Base-by-base conservation (phyloP, 2,113 vertebrate genomes). In the Calypte anna region DNA sequence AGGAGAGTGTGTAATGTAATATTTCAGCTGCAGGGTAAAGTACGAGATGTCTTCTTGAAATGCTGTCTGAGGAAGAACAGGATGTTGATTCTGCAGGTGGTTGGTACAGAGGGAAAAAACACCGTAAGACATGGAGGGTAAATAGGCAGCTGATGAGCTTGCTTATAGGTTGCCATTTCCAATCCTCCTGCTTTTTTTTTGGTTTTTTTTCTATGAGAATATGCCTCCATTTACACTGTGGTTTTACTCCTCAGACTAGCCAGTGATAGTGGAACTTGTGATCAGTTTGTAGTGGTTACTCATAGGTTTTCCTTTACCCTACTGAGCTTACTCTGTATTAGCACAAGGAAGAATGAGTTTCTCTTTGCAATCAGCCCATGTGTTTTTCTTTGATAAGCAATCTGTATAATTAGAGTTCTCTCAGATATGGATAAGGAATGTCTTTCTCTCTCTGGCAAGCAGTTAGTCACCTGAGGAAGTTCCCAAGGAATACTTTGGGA, bases 81-180 rank as follows among this genome's bases (percentile, higher is more conserved):
- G 43, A 67, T 86, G 27, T 46, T 19, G 43, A 0, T 72, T 91
- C 59, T 86, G 30, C 17, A 43, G 50, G 53, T 48, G 3, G 17
- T 64, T 43, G 67, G 64, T 11, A 18, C 21, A 59, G 28, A 62
- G 38, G 86, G 30, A 77, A 68, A 13, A 48, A 21, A 36, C 67
- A 33, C 1, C 0, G 4, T 38, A 31, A 7, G 54, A 25, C 2
- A 9, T 14, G 9, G 22, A 40, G 12, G 19, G 21, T 67, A 33
- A 78, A 7, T 21, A 70, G 23, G 7, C n/a, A 54, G 50, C 22
- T 90, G 17, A n/a, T 25, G 40, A 63, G 28, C 55, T 62, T 4
- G 0, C 7, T 63, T 43, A 6, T 9, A 48, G 53, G 38, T 74
- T 90, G 83, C 59, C 40, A 6, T 75, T 86, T 90, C 43, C 77